Conservation (phyloP, 53 echinoderm and acorn worm genomes). For the Astropecten irregularis region DNA sequence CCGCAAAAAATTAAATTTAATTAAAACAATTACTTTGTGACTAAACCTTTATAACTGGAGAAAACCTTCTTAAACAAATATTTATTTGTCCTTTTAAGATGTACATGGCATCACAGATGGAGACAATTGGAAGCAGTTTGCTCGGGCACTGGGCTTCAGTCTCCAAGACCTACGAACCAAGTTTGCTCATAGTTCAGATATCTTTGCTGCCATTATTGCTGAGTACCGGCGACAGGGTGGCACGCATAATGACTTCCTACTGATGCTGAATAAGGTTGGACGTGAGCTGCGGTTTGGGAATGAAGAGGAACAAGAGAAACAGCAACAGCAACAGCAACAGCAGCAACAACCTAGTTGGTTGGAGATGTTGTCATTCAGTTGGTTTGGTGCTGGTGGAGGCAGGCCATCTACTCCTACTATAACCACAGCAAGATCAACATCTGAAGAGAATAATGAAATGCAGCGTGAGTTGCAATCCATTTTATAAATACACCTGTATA, state of each 20-base stretch:
- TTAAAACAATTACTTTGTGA: no score
- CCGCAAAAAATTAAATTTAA: no score
- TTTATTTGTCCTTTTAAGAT: constrained; percentile 57
- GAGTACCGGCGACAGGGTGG: constrained; percentile 83
- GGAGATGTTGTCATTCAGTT: constrained; percentile 66
- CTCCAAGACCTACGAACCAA: constrained; percentile 68
- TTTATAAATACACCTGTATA: not conserved
- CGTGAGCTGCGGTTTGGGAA: constrained; percentile 74
- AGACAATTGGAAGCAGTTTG: constrained; percentile 94
- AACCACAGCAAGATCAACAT: not conserved
- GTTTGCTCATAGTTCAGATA: constrained; percentile 69
- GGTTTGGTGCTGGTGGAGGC: constrained; percentile 54
- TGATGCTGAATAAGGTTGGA: constrained; percentile 74
- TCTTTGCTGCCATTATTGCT: constrained; percentile 75
- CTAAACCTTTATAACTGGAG: no score
- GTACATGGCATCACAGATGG: constrained; percentile 77
- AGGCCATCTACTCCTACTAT: constrained; percentile 51
- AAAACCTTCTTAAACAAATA: no score
- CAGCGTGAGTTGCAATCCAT: constrained; percentile 64
- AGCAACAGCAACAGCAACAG: constrained; percentile 1
- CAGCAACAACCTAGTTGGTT: constrained; percentile 42
- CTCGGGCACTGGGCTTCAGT: constrained; percentile 81
- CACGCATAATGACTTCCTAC: constrained; percentile 77
- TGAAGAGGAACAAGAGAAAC: constrained; percentile 37
- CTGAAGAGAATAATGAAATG: constrained; percentile 61